These are phyloP conservation scores for Platorchestia sp. DNA, from an alignment of 1,140 invertebrate species.

Conservation along the genomic window DNA sequence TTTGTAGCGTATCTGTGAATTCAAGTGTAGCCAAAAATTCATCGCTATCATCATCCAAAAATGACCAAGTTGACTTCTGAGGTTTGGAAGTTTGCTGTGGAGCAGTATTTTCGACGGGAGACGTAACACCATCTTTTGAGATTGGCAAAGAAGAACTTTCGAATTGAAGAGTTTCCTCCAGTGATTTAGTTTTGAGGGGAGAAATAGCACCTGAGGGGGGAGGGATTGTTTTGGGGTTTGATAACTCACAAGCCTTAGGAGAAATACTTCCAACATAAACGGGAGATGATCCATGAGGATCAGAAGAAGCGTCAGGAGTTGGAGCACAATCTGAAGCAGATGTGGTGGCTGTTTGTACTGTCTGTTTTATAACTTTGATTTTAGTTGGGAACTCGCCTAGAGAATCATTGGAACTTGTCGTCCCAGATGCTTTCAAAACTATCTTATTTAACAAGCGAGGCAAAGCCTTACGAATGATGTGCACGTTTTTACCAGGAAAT, in stretches of 20 bases:
- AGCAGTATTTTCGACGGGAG: neutral
- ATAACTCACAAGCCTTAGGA: neutral
- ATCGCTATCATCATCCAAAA: constrained; percentile 27
- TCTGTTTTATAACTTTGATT: neutral
- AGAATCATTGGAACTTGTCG: neutral
- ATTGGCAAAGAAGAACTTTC: neutral
- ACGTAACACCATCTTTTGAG: neutral
- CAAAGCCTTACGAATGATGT: neutral
- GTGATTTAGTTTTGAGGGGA: neutral
- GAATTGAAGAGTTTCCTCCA: neutral
- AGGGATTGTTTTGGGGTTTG: too few relatives aligned
- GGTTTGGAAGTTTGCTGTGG: neutral
- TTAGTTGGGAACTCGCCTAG: neutral
- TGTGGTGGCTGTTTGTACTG: neutral
- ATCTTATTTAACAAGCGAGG: neutral
- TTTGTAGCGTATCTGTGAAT: constrained; percentile 16
- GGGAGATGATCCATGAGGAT: neutral
- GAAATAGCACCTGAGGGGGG: neutral
- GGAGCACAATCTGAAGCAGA: neutral
- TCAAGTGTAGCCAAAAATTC: constrained; percentile 33
- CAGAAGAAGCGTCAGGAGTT: neutral
- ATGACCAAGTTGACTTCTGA: constrained; percentile 21
- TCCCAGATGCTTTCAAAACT: neutral
- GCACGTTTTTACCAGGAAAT: neutral
- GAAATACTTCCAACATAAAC: neutral